Percentiles rank a stretch among this genome's conserved stretches.
Evolutionary conservation across 2,888 invertebrate species (phyloP).

Genomic region (Limnephilus lunatus): DNA sequence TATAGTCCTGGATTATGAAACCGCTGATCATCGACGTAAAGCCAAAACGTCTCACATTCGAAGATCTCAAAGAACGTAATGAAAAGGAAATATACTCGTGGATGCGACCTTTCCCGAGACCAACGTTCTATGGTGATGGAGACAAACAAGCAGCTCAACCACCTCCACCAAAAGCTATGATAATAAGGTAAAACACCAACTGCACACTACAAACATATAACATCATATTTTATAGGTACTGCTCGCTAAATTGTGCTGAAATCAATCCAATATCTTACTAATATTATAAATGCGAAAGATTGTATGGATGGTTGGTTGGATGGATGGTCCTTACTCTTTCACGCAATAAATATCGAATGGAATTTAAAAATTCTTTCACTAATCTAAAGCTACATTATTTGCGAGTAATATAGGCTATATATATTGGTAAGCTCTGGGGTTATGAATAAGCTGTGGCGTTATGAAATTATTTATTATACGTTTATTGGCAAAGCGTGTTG

Average conservation of each 20-base stretch:
- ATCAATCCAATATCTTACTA: neutral
- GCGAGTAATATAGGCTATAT: too few relatives aligned
- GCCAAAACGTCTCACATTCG: slow-evolving; percentile 71
- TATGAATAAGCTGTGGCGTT: too few relatives aligned
- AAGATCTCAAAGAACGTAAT: slow-evolving; percentile 71
- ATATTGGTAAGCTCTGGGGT: too few relatives aligned
- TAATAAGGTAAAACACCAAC: neutral
- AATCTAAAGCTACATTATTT: too few relatives aligned
- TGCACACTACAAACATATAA: neutral
- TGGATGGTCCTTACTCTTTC: too few relatives aligned
- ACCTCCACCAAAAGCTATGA: slow-evolving; percentile 9
- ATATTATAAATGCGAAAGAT: too few relatives aligned
- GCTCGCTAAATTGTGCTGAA: neutral
- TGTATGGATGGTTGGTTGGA: too few relatives aligned
- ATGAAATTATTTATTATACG: too few relatives aligned
- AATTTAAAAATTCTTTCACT: too few relatives aligned
- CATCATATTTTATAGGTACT: neutral
- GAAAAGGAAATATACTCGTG: slow-evolving; percentile 75
- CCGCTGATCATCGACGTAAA: slow-evolving; percentile 66
- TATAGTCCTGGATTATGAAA: slow-evolving; percentile 45
- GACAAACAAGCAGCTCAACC: neutral
- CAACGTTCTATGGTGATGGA: neutral
- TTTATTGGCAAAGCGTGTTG: too few relatives aligned
- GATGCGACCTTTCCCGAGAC: slow-evolving; percentile 72
- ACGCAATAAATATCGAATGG: too few relatives aligned